These are phyloP conservation scores for Bergia puertoricense DNA, from an alignment of 92 coral and sea anemone species.

Conservation along the genomic window DNA sequence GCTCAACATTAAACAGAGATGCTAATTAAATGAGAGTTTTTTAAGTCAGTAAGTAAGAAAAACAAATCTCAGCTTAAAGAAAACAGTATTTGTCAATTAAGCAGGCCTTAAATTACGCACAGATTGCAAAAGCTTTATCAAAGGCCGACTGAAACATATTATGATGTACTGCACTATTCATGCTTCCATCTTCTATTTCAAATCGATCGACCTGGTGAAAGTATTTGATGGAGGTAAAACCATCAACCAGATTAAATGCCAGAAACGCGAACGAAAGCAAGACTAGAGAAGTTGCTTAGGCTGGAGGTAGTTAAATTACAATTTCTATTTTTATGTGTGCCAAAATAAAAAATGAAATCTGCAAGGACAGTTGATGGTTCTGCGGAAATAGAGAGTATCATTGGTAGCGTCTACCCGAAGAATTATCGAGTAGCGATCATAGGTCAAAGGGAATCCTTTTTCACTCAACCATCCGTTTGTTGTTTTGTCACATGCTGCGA, in stretches of 20 bases:
- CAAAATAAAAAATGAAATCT: not conserved
- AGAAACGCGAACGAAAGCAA: not conserved
- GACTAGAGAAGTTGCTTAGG: not conserved
- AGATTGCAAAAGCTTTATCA: not conserved
- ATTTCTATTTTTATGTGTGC: slow-evolving; percentile 10
- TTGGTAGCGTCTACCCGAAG: slow-evolving; percentile 25
- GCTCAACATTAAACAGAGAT: not conserved
- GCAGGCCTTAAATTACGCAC: not conserved
- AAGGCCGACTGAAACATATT: not conserved
- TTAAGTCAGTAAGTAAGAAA: not conserved
- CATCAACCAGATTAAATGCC: not conserved
- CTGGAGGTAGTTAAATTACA: too few relatives aligned
- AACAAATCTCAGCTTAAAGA: not conserved
- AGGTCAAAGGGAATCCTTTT: slow-evolving; percentile 33
- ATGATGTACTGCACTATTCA: not conserved
- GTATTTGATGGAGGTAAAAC: not conserved
- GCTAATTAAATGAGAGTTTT: not conserved
- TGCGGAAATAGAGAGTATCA: slow-evolving; percentile 18
- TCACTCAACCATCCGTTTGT: slow-evolving; percentile 11
- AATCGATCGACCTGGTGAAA: too few relatives aligned
- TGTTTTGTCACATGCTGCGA: not conserved
- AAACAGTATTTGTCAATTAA: not conserved
- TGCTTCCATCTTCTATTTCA: not conserved
- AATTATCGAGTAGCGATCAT: slow-evolving; percentile 33
- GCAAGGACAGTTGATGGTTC: not conserved